phyloP scores from a whole-genome alignment of 1,140 invertebrate genomes.

The Camponotus pennsylvanicus region DNA sequence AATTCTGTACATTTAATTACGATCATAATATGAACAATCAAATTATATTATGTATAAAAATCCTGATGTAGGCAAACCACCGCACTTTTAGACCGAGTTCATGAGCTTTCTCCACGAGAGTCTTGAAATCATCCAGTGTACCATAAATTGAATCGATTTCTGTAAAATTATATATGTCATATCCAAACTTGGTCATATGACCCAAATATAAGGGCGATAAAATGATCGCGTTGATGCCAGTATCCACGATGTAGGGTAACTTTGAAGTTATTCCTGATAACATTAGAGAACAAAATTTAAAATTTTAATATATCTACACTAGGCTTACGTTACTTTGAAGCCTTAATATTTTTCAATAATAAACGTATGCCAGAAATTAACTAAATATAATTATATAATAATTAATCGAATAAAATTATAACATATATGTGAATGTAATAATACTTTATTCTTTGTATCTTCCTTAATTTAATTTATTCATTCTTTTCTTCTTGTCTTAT shows the following conservation, averaged over 20 bases:
- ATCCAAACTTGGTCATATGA: constrained; percentile 88
- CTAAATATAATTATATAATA: neutral
- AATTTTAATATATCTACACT: neutral
- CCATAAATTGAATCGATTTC: constrained; percentile 87
- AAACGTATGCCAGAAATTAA: neutral
- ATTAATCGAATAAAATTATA: neutral
- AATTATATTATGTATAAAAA: neutral
- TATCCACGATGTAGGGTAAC: constrained; percentile 80
- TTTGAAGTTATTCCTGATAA: constrained; percentile 73
- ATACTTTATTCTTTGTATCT: neutral
- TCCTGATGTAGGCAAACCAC: constrained; percentile 76
- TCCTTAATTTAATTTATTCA: no score
- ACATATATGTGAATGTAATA: neutral
- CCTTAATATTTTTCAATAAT: neutral
- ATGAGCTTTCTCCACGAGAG: constrained; percentile 84
- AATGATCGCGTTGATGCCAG: constrained; percentile 86
- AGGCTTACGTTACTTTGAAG: neutral
- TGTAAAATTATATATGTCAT: constrained; percentile 87
- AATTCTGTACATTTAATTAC: neutral
- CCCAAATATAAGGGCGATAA: constrained; percentile 89
- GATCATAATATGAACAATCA: neutral
- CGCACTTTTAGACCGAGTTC: constrained; percentile 82
- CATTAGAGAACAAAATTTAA: neutral
- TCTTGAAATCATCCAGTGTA: constrained; percentile 88
- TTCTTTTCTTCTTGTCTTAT: no score